Base-by-base conservation (phyloP, 1,140 invertebrate species). In the Cyclina sinensis region DNA sequence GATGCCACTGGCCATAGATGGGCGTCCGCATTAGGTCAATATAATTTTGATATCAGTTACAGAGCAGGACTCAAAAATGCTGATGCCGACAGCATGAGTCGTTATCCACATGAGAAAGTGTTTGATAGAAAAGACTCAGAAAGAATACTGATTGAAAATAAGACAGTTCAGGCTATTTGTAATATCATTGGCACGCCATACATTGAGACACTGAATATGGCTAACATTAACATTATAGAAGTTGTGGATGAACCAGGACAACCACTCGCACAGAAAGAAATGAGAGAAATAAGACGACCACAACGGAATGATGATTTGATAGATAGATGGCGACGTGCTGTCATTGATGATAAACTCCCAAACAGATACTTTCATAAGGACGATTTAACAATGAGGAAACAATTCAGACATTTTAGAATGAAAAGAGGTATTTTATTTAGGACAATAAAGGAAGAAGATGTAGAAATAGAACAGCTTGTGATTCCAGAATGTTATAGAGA, bases 291-390 rank as follows among this genome's bases (percentile, higher is more conserved):
- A 14, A 73, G 68, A 35, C 51, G 21, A 57, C 5, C n/a, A 7
- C 46, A 78, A 24, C n/a, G 74, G 27, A 18, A 32, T 4, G 74
- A 78, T 32, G 5, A 9, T 0, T 57, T 51, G 21, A 78, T 78
- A 51, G 74, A 78, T 7, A 78, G 27, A 37, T 78, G 74, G 74
- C 51, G 74, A 57, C 51, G 16, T 24, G 74, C 74, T 2, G 43
- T 78, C 1, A 78, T 78, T 5, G 74, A 78, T 32, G 3, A 78
- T 3, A 51, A 21, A 57, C 7, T 54, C 12, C 46, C 74, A 24
- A 27, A 27, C 14, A 48, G 54, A 24, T 78, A 4, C 27, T 32
- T 4, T 9, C 18, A 12, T 35, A 78, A 78, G 30, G n/a, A 78
- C n/a, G 74, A 78, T 21, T 27, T 78, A 4, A 54, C 46, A 16